A percentile compares a stretch with the other conserved stretches of the same genome.
Evolutionary conservation across 2,113 vertebrate species (phyloP).

Genomic region (Fregata magnificens): DNA sequence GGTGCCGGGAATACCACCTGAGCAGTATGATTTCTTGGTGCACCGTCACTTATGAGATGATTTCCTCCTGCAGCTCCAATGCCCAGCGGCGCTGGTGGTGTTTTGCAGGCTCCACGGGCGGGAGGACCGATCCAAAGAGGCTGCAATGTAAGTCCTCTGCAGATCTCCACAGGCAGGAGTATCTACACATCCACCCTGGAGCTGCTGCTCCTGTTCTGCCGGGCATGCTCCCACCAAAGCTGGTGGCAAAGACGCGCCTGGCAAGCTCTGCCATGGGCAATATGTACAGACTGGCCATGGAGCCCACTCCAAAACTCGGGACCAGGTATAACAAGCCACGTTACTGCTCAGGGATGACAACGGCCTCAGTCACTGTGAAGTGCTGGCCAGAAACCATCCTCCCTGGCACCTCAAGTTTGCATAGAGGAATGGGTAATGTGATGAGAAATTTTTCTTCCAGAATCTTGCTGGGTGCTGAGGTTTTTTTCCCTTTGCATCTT

Average conservation of each 20-base stretch:
- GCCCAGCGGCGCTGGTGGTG: too few species aligned
- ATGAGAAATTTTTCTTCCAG: background rate
- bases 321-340: background rate
- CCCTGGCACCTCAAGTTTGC: background rate
- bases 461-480: background rate
- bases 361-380: background rate
- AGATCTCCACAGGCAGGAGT: background rate
- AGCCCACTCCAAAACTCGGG: background rate
- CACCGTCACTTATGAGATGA: background rate
- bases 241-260: accelerated
- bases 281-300: background rate
- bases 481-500: background rate
- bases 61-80: background rate
- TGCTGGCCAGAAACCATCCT: background rate
- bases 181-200: background rate
- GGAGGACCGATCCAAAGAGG: background rate
- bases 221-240: background rate
- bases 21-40: background rate
- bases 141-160: background rate
- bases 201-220: background rate
- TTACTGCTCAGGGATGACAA: background rate
- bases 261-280: accelerated
- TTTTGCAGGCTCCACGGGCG: background rate
- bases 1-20: background rate
- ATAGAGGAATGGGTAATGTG: background rate